Evolutionary conservation across 2,888 invertebrate species (phyloP).

Genomic region (Hyposoter dolosus): DNA sequence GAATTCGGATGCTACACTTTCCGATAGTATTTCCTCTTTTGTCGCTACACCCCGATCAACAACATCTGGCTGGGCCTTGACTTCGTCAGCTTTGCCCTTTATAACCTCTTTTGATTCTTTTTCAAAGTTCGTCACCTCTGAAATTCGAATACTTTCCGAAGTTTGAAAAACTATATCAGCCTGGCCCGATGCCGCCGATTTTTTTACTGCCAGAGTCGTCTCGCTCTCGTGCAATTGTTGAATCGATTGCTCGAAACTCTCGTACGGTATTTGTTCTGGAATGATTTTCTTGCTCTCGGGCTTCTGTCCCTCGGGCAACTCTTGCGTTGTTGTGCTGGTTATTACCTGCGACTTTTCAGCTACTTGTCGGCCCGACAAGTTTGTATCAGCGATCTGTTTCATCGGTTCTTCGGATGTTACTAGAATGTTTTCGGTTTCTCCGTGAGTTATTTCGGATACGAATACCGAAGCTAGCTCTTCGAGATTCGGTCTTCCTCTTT

Average conservation of each 20-base stretch:
- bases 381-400: slow-evolving; percentile 78
- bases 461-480: slow-evolving; percentile 72
- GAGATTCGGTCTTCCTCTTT: slow-evolving; percentile 72
- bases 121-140: slow-evolving; percentile 83
- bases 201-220: slow-evolving; percentile 68
- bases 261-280: slow-evolving; percentile 83
- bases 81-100: slow-evolving; percentile 84
- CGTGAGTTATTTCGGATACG: slow-evolving; percentile 79
- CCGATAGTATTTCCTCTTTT: slow-evolving; percentile 81
- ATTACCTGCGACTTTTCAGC: slow-evolving; percentile 82
- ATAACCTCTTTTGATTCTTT: slow-evolving; percentile 82
- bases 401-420: slow-evolving; percentile 76
- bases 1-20: slow-evolving; percentile 77
- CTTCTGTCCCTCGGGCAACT: slow-evolving; percentile 73
- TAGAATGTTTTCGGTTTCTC: slow-evolving; percentile 82
- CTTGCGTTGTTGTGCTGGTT: slow-evolving; percentile 72
- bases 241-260: slow-evolving; percentile 82
- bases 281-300: slow-evolving; percentile 80
- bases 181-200: slow-evolving; percentile 71
- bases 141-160: slow-evolving; percentile 82
- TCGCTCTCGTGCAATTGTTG: slow-evolving; percentile 79
- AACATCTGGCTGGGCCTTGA: slow-evolving; percentile 84
- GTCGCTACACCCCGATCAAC: slow-evolving; percentile 84
- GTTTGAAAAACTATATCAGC: slow-evolving; percentile 79
- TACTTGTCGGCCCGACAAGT: slow-evolving; percentile 79